phyloP scores from a whole-genome alignment of 2,888 invertebrate species.

The Dynastes hyllus region DNA sequence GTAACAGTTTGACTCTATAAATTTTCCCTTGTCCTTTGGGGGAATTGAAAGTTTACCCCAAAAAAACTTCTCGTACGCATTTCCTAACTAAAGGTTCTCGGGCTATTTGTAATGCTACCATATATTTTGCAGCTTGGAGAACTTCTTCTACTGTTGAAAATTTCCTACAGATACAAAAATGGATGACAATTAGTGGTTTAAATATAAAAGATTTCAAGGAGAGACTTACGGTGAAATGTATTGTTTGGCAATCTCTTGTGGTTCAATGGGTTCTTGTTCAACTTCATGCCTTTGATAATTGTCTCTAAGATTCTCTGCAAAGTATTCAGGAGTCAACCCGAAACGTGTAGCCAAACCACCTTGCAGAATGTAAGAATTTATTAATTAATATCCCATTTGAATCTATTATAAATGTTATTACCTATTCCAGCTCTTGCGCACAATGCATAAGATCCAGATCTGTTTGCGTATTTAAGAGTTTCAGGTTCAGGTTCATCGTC shows the following conservation, averaged over 20 bases:
- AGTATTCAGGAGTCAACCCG: slow-evolving; percentile 94
- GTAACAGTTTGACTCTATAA: slow-evolving; percentile 92
- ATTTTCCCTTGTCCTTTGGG: too few relatives aligned
- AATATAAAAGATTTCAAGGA: neutral
- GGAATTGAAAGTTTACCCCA: slow-evolving; percentile 84
- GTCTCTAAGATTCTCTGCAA: slow-evolving; percentile 96
- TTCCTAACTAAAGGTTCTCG: slow-evolving; percentile 92
- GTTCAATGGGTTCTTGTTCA: slow-evolving; percentile 92
- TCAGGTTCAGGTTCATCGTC: slow-evolving; percentile 76
- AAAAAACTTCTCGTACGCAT: slow-evolving; percentile 90
- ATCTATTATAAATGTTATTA: too few relatives aligned
- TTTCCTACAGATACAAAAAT: slow-evolving; percentile 69
- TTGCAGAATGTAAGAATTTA: slow-evolving; percentile 60
- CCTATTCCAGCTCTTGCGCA: slow-evolving; percentile 89
- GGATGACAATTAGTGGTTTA: too few relatives aligned
- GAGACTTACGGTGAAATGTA: slow-evolving; percentile 75
- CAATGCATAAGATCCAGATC: slow-evolving; percentile 91
- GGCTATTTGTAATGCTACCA: slow-evolving; percentile 95
- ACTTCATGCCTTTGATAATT: slow-evolving; percentile 97
- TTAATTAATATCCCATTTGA: too few relatives aligned
- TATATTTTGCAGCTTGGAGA: slow-evolving; percentile 91
- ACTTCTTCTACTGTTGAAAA: slow-evolving; percentile 87
- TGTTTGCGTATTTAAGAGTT: slow-evolving; percentile 87
- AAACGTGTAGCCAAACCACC: slow-evolving; percentile 91
- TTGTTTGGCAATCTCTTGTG: slow-evolving; percentile 86